Evolutionary conservation across 2,888 invertebrate genomes (phyloP).

Genomic region (Oscheius sp.): DNA sequence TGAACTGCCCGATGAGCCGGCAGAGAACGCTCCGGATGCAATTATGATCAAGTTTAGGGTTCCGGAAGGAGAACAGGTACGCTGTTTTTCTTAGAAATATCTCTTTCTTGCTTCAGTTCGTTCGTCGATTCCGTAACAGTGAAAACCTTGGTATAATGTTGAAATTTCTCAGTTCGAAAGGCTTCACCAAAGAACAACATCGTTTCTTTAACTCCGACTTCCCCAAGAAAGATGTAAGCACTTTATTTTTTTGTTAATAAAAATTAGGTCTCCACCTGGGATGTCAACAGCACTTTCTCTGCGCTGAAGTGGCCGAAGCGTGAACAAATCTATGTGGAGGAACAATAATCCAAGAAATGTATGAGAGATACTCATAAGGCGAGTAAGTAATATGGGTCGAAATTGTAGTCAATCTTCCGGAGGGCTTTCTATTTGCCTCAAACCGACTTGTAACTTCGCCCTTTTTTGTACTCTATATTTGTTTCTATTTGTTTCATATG

Average conservation of each 20-base stretch:
- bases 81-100: background rate
- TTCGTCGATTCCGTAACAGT: constrained; percentile 59
- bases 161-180: constrained; percentile 59
- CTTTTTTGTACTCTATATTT: too few relatives aligned
- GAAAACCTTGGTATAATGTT: constrained; percentile 51
- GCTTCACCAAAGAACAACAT: constrained; percentile 53
- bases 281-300: constrained; percentile 81
- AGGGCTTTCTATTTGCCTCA: background rate
- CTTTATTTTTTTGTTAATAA: background rate
- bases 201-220: constrained; percentile 65
- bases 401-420: constrained; percentile 3
- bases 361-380: too few relatives aligned
- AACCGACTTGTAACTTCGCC: too few relatives aligned
- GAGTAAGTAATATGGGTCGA: constrained; percentile 3
- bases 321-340: constrained; percentile 74
- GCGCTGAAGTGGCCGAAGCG: constrained; percentile 88
- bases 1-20: constrained; percentile 60
- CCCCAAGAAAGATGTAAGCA: constrained; percentile 63
- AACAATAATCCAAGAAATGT: too few relatives aligned
- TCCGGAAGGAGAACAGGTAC: constrained; percentile 57
- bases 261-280: constrained; percentile 81
- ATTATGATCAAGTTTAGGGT: constrained; percentile 61
- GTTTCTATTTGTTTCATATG: too few relatives aligned
- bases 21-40: constrained; percentile 40
- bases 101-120: constrained; percentile 34